These are phyloP conservation scores for Anolis sagrei DNA, from an alignment of 2,113 vertebrate genomes.

Conservation along the genomic window DNA sequence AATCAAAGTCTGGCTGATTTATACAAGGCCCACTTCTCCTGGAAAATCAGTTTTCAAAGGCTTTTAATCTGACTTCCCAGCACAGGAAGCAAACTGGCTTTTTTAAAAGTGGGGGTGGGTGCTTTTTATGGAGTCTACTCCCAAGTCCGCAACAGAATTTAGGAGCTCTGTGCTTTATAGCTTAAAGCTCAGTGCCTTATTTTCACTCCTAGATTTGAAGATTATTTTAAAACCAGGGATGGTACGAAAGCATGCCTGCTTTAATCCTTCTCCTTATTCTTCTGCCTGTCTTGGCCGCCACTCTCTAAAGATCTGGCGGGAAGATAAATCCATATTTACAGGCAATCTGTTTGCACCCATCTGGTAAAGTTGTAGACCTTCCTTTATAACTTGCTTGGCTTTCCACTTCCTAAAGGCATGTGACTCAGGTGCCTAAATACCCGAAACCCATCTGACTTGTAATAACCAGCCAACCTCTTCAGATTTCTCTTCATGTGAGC, in stretches of 20 bases:
- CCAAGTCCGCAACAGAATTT: neutral
- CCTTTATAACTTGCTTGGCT: constrained; percentile 30
- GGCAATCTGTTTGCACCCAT: constrained; percentile 46
- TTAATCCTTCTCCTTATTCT: constrained; percentile 12
- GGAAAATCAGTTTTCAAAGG: no score
- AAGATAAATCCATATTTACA: constrained; percentile 42
- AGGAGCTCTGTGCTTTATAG: neutral
- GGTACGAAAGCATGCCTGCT: neutral
- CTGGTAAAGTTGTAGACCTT: constrained; percentile 26
- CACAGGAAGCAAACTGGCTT: neutral
- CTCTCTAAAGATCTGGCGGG: constrained; percentile 35
- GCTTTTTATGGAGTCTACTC: neutral
- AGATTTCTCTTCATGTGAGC: no score
- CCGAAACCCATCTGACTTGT: constrained; percentile 35
- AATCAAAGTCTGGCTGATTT: no score
- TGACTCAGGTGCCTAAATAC: constrained; percentile 44
- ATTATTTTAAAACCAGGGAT: constrained; percentile 1
- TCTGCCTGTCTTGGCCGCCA: constrained; percentile 10
- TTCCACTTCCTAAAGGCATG: constrained; percentile 8
- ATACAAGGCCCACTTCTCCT: no score
- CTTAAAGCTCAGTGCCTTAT: neutral
- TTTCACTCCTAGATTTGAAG: constrained; percentile 8
- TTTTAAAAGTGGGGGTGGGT: neutral
- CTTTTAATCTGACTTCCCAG: neutral
- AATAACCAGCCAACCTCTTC: constrained; percentile 25